A percentile compares a stretch with the other conserved stretches of the same genome.
phyloP scores from a whole-genome alignment of 2,888 invertebrate species.

The Plebejus argus region DNA sequence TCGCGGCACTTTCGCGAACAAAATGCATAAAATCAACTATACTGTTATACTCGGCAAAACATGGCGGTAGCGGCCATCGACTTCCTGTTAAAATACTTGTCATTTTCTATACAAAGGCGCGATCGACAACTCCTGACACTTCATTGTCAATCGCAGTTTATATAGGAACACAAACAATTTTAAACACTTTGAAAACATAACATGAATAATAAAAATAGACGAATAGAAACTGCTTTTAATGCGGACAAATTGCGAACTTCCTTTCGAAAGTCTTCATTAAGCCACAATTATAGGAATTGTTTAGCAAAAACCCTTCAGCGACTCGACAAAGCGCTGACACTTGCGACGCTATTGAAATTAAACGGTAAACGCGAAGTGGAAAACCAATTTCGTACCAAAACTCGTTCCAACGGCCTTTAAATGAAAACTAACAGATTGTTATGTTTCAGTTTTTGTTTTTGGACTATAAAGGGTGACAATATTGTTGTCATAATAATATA shows the following conservation, averaged over 20 bases:
- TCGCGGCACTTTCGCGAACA: no score
- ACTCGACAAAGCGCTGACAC: constrained; percentile 37
- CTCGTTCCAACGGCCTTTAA: constrained; percentile 53
- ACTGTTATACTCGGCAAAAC: no score
- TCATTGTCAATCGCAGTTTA: no score
- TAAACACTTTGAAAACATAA: neutral
- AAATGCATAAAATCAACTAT: no score
- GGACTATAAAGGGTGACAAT: constrained; percentile 19
- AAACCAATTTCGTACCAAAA: constrained; percentile 62
- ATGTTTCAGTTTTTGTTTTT: constrained; percentile 43
- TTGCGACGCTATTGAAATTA: constrained; percentile 45
- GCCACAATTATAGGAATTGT: neutral
- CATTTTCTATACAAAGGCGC: no score
- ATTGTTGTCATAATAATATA: neutral
- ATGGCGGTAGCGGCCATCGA: no score
- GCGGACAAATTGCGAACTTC: constrained; percentile 7
- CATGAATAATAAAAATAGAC: neutral
- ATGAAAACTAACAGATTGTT: constrained; percentile 52
- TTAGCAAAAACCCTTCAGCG: constrained; percentile 19
- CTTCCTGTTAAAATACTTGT: no score
- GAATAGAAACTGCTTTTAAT: neutral
- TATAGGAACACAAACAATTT: neutral
- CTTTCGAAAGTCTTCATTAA: constrained; percentile 23
- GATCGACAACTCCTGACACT: no score
- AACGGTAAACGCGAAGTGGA: constrained; percentile 54